These are phyloP conservation scores for Turnix velox DNA, from an alignment of 2,113 vertebrate genomes.

Conservation along the genomic window DNA sequence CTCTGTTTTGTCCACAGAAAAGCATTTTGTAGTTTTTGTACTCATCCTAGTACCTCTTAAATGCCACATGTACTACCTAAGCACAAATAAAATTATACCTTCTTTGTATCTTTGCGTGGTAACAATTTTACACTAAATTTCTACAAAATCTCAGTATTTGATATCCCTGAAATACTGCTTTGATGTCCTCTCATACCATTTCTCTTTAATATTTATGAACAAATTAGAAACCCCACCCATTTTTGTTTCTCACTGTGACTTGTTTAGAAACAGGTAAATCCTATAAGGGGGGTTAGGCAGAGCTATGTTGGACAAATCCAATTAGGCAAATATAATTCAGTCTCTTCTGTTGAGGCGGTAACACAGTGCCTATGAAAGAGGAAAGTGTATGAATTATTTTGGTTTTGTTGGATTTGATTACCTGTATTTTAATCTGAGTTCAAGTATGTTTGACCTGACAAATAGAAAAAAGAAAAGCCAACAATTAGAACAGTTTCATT, in stretches of 20 bases:
- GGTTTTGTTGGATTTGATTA: background rate
- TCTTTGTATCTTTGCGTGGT: background rate
- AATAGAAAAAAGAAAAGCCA: background rate
- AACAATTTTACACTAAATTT: background rate
- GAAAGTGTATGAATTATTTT: background rate
- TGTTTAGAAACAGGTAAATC: background rate
- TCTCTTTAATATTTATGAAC: background rate
- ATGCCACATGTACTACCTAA: background rate
- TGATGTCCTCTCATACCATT: background rate
- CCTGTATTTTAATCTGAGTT: background rate
- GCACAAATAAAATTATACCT: background rate
- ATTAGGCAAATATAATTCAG: background rate
- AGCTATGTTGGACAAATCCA: background rate
- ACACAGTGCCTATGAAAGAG: background rate
- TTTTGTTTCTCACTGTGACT: background rate
- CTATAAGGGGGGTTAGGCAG: background rate
- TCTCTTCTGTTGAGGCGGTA: background rate
- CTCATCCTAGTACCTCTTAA: background rate
- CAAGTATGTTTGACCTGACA: conserved; percentile 6
- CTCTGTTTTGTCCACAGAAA: background rate
- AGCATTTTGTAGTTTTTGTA: background rate
- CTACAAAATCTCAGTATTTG: background rate
- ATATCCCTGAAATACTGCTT: background rate
- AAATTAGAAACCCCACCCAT: background rate
- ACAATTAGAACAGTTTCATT: background rate